Evolutionary conservation across 2,113 vertebrate species (phyloP).

Genomic region (Casuarius casuarius): DNA sequence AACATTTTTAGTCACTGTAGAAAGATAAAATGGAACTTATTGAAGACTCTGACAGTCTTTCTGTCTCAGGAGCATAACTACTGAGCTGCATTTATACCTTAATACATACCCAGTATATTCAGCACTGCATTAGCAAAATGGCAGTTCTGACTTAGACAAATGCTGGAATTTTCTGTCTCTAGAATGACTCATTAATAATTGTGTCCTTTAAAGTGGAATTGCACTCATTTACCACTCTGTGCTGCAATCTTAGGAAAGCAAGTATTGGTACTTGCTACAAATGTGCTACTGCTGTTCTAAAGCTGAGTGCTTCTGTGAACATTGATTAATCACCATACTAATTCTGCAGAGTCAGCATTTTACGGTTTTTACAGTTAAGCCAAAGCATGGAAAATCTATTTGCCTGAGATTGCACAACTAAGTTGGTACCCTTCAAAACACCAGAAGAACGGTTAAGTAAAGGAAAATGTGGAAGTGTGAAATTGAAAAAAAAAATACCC

Average conservation of each 20-base stretch:
- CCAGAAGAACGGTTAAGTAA: background rate
- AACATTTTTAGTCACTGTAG: background rate
- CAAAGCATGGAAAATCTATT: slow-evolving; percentile 38
- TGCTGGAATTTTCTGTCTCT: background rate
- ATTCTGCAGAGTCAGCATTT: slow-evolving; percentile 22
- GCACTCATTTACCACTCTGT: background rate
- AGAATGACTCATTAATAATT: slow-evolving; percentile 15
- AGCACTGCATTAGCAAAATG: slow-evolving; percentile 25
- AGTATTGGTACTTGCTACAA: background rate
- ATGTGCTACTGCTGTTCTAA: background rate
- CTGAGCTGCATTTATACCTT: background rate
- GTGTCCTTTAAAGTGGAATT: background rate
- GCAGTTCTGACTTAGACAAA: background rate
- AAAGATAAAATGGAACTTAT: background rate
- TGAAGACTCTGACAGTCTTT: background rate
- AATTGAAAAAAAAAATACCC: background rate
- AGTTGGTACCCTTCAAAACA: slow-evolving; percentile 22
- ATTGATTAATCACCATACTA: slow-evolving; percentile 19
- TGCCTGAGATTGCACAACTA: background rate
- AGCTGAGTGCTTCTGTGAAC: background rate
- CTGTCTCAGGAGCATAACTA: background rate
- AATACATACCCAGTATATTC: background rate
- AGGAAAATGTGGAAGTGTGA: background rate
- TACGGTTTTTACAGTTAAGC: slow-evolving; percentile 27
- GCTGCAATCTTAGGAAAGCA: background rate